A percentile compares a stretch with the other conserved stretches of the same genome.
Evolutionary conservation across 2,888 invertebrate genomes (phyloP).

Genomic region (Trichacis sp.): DNA sequence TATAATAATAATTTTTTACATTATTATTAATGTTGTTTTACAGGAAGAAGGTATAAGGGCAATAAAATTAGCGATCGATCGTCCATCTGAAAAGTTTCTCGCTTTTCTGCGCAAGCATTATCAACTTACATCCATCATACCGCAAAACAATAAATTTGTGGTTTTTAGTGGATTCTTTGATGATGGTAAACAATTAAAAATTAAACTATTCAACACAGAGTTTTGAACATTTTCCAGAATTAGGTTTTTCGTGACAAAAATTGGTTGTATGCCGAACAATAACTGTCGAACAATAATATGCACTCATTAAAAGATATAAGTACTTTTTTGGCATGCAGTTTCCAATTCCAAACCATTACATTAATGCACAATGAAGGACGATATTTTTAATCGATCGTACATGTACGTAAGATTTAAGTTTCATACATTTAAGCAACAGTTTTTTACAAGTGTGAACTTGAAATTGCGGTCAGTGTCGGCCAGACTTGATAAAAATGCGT

Average conservation of each 20-base stretch:
- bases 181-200: too few relatives aligned
- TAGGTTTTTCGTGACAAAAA: too few relatives aligned
- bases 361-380: conserved; percentile 18
- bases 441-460: conserved; percentile 36
- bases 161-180: conserved; percentile 86
- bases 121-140: conserved; percentile 74
- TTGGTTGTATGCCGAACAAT: too few relatives aligned
- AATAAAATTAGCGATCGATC: conserved; percentile 88
- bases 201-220: too few relatives aligned
- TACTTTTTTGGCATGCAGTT: not conserved
- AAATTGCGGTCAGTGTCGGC: conserved; percentile 57
- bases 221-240: too few relatives aligned
- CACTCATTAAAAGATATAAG: too few relatives aligned
- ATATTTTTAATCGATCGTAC: conserved; percentile 17
- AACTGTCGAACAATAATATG: too few relatives aligned
- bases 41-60: conserved; percentile 79
- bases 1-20: too few relatives aligned
- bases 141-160: conserved; percentile 90
- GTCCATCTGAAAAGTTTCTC: conserved; percentile 90
- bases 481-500: conserved; percentile 9
- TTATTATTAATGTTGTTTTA: too few relatives aligned
- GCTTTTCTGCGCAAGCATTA: conserved; percentile 90
- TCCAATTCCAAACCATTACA: conserved; percentile 15
- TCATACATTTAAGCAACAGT: conserved; percentile 44
- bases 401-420: conserved; percentile 22